Conservation (phyloP, 2,888 invertebrate genomes). For the Heliconius sara region DNA sequence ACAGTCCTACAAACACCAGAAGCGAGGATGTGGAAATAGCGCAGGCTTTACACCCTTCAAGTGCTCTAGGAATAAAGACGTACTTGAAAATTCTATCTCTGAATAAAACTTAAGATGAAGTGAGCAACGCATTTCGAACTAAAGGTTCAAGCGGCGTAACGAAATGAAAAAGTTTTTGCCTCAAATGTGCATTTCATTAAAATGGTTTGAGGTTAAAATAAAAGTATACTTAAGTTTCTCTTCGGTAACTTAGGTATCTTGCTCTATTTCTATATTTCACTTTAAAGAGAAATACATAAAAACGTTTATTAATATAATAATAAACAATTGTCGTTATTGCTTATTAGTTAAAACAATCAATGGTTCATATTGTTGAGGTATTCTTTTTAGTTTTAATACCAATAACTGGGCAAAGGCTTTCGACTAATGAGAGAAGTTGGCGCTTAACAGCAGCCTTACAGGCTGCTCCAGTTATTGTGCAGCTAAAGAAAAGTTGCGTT, state of each 20-base stretch:
- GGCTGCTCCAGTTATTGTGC: constrained; percentile 13
- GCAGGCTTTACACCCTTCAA: constrained; percentile 41
- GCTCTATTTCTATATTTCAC: background rate
- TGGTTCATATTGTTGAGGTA: background rate
- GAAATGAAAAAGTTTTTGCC: constrained; percentile 21
- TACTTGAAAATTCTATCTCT: constrained; percentile 46
- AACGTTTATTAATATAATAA: background rate
- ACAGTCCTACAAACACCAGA: constrained; percentile 18
- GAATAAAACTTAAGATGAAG: constrained; percentile 39
- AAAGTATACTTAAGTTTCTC: background rate
- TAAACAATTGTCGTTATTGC: background rate
- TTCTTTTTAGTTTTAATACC: constrained; percentile 21
- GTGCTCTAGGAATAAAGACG: constrained; percentile 46
- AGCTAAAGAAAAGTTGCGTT: constrained; percentile 22
- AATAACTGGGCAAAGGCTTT: constrained; percentile 27
- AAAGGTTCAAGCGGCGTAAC: constrained; percentile 6
- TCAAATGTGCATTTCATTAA: constrained; percentile 10
- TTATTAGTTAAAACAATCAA: constrained; percentile 4
- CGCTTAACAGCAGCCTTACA: constrained; percentile 26
- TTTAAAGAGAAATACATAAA: background rate
- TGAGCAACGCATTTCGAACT: constrained; percentile 34
- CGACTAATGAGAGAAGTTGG: constrained; percentile 32
- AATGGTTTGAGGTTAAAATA: background rate
- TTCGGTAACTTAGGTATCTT: background rate
- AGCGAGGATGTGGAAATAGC: constrained; percentile 41